Evolutionary conservation across 2,888 invertebrate genomes (phyloP).

Genomic region (Pachydiplax longipennis): DNA sequence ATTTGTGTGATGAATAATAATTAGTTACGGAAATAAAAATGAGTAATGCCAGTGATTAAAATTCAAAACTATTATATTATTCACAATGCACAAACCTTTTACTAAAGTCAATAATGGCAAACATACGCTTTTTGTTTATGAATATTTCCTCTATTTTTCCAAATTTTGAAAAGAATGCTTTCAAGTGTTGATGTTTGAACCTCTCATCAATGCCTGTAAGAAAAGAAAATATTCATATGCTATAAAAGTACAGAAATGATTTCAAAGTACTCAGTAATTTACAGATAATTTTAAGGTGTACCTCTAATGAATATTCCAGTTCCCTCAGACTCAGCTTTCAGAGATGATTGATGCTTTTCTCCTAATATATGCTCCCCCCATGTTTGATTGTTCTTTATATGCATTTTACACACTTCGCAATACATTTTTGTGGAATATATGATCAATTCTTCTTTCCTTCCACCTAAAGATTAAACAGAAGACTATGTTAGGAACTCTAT

Average conservation of each 20-base stretch:
- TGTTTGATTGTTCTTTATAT: slow-evolving; percentile 52
- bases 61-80: neutral
- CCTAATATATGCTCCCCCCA: slow-evolving; percentile 54
- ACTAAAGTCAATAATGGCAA: slow-evolving; percentile 53
- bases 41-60: too few species aligned
- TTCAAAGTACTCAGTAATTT: too few species aligned
- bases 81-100: slow-evolving; percentile 52
- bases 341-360: slow-evolving; percentile 41
- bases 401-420: slow-evolving; percentile 55
- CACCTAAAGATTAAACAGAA: too few species aligned
- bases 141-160: slow-evolving; percentile 53
- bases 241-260: neutral
- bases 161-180: slow-evolving; percentile 55
- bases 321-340: neutral
- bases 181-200: slow-evolving; percentile 53
- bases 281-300: neutral
- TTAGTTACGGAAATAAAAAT: too few species aligned
- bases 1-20: too few species aligned
- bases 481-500: too few species aligned
- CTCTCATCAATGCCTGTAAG: slow-evolving; percentile 45
- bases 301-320: slow-evolving; percentile 44
- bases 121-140: slow-evolving; percentile 53
- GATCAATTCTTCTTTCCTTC: too few species aligned
- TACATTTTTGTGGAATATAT: neutral
- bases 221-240: neutral